phyloP scores from a whole-genome alignment of 2,797 vertebrate species.

The Mus caroli region DNA sequence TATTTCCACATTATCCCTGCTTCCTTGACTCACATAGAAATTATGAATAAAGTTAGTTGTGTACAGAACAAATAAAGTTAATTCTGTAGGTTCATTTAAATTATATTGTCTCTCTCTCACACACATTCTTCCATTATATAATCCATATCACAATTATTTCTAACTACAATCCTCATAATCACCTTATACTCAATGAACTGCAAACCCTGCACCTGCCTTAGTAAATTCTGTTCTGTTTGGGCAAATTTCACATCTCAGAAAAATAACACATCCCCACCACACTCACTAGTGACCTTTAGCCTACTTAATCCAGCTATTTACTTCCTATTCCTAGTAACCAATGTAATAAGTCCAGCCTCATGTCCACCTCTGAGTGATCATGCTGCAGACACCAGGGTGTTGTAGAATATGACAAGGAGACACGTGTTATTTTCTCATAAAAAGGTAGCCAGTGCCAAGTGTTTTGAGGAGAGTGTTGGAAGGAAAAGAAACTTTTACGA shows the following conservation, averaged over 20 bases:
- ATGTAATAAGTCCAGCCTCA: neutral
- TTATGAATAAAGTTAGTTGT: conserved; percentile 33
- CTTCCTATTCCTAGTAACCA: neutral
- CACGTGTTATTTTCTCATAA: neutral
- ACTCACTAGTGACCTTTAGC: neutral
- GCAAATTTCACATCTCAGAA: neutral
- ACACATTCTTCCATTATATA: neutral
- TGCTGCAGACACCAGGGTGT: neutral
- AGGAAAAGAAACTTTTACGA: neutral
- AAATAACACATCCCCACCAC: neutral
- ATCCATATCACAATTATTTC: conserved; percentile 32
- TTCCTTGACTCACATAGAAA: neutral
- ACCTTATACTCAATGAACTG: neutral
- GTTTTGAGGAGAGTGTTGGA: conserved; percentile 3
- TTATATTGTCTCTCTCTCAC: neutral
- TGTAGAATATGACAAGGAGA: neutral
- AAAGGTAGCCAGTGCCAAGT: neutral
- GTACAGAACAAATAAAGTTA: conserved; percentile 23
- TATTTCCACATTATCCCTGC: neutral
- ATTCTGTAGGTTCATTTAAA: conserved; percentile 2
- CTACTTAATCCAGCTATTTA: neutral
- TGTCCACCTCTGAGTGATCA: neutral
- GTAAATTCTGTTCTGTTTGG: conserved; percentile 18
- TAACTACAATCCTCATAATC: neutral
- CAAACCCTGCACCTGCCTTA: neutral